A percentile compares a stretch with the other conserved stretches of the same genome.
Evolutionary conservation across 2,888 invertebrate genomes (phyloP).

Genomic region (Metopia argyrocephala): DNA sequence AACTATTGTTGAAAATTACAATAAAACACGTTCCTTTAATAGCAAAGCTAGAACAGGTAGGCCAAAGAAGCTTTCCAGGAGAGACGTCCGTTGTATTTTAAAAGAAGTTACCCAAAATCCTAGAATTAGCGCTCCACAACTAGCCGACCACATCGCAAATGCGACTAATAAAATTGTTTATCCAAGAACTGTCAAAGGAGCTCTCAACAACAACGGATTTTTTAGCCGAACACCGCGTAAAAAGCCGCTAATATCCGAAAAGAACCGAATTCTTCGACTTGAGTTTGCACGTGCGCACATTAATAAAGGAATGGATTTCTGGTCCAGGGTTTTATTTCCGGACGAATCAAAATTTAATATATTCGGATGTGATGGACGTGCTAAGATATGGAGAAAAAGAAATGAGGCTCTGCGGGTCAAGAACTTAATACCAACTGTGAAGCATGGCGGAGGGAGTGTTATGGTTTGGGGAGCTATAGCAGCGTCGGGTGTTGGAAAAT

Average conservation of each 20-base stretch:
- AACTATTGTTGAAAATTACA: no score
- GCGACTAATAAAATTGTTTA: no score
- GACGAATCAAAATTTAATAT: conserved; percentile 67
- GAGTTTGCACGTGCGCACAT: background rate
- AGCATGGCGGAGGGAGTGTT: background rate
- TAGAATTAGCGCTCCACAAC: no score
- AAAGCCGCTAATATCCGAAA: background rate
- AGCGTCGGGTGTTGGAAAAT: conserved; percentile 61
- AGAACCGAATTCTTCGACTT: background rate
- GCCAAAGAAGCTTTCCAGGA: no score
- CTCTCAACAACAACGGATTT: conserved; percentile 2
- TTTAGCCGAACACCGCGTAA: no score
- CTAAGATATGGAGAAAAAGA: conserved; percentile 36
- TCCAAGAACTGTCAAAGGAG: no score
- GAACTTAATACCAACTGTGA: conserved; percentile 54
- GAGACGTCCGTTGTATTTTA: no score
- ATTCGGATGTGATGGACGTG: conserved; percentile 52
- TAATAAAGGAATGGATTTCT: background rate
- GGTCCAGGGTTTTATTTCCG: conserved; percentile 68
- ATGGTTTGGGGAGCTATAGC: no score
- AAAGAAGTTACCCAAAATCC: no score
- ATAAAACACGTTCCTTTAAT: no score
- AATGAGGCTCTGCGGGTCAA: conserved; percentile 40
- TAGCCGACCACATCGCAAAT: no score
- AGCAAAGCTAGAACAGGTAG: no score